These are phyloP conservation scores for Euura lappo DNA, from an alignment of 1,140 invertebrate genomes.

Conservation along the genomic window DNA sequence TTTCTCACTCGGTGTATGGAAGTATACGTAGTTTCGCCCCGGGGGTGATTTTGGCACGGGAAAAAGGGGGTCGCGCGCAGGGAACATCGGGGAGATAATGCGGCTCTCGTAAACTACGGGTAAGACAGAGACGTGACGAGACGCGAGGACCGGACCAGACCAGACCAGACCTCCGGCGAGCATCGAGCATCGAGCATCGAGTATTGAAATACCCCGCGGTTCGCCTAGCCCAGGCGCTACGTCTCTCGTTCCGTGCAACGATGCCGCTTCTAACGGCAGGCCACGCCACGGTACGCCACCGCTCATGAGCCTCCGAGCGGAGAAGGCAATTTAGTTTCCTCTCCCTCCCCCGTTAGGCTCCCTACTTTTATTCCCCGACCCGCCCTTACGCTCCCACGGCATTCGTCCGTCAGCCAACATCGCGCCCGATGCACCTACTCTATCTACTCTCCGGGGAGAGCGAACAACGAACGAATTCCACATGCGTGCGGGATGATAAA, in stretches of 20 bases:
- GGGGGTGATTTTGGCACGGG: neutral
- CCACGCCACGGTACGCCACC: neutral
- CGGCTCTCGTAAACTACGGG: neutral
- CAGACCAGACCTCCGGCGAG: too few species aligned
- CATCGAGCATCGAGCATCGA: too few species aligned
- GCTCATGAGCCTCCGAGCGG: too few species aligned
- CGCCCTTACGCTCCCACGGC: slow-evolving; percentile 1
- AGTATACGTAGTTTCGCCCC: too few species aligned
- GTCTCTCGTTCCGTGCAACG: slow-evolving; percentile 61
- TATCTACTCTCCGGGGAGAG: neutral
- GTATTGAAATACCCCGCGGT: slow-evolving; percentile 50
- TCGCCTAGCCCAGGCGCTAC: slow-evolving; percentile 46
- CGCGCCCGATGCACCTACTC: neutral
- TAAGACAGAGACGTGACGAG: too few species aligned
- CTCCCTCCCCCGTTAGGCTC: neutral
- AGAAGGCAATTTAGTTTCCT: neutral
- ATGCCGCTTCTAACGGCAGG: slow-evolving; percentile 56
- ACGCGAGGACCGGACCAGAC: too few species aligned
- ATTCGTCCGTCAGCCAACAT: slow-evolving; percentile 2
- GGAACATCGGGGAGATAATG: neutral
- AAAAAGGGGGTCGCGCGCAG: too few species aligned
- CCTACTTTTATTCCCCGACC: neutral
- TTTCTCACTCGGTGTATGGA: too few species aligned
- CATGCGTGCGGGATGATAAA: too few species aligned
- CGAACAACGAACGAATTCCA: too few species aligned